Conservation (phyloP, 2,797 vertebrate genomes). For the Pseudopleuronectes americanus region DNA sequence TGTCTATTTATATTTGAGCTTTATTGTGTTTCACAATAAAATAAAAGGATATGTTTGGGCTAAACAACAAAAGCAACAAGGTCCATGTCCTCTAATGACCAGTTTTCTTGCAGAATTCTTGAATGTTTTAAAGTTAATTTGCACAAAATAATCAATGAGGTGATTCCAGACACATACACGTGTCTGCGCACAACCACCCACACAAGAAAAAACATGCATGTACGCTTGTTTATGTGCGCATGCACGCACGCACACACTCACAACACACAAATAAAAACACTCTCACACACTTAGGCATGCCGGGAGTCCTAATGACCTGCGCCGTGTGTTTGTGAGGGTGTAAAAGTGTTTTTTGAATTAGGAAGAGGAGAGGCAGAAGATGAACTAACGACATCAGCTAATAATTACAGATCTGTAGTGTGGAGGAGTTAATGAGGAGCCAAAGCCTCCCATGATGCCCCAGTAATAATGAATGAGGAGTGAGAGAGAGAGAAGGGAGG, state of each 20-base stretch:
- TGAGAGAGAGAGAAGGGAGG: conserved; percentile 37
- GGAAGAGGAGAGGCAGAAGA: conserved; percentile 72
- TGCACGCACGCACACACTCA: conserved; percentile 1
- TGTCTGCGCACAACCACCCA: conserved; percentile 7
- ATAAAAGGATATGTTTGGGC: no score
- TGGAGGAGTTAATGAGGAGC: conserved; percentile 83
- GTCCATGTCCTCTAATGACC: not conserved
- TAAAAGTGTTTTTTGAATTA: conserved; percentile 79
- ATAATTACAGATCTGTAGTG: conserved; percentile 83
- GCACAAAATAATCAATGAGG: conserved; percentile 48
- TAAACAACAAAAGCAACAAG: no score
- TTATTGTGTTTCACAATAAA: no score
- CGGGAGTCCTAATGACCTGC: conserved; percentile 66
- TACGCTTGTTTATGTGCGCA: conserved; percentile 5
- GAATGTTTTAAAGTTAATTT: conserved; percentile 32
- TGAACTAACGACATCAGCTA: conserved; percentile 79
- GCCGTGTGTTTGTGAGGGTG: conserved; percentile 63
- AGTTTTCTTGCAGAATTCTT: not conserved
- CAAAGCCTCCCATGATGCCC: conserved; percentile 81
- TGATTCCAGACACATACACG: conserved; percentile 28
- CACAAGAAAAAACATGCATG: not conserved
- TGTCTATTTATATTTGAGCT: no score
- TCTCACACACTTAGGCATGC: conserved; percentile 33
- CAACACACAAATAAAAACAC: conserved; percentile 14
- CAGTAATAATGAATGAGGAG: conserved; percentile 80